Percentiles rank a stretch among this genome's conserved stretches.
Conservation (phyloP, 1,140 invertebrate genomes). For the Eciton burchellii region DNA sequence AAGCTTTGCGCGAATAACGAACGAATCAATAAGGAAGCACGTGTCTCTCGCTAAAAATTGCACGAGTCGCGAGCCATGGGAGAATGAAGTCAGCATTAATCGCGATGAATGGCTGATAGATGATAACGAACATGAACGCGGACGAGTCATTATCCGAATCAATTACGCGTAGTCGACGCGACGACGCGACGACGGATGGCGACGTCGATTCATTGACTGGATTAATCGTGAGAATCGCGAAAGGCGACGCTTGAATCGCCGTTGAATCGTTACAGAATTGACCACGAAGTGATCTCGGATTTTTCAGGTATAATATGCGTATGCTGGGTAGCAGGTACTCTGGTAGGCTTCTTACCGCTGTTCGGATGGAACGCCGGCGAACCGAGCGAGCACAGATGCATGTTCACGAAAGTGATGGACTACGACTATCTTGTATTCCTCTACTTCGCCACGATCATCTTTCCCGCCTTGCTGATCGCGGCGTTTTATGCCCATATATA, state of each 20-base stretch:
- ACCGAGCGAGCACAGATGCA: slow-evolving; percentile 87
- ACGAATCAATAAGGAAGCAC: slow-evolving; percentile 35
- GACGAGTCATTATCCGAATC: slow-evolving; percentile 36
- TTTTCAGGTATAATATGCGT: slow-evolving; percentile 93
- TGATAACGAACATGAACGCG: slow-evolving; percentile 12
- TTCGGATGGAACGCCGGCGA: slow-evolving; percentile 93
- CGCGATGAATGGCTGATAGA: slow-evolving; percentile 28
- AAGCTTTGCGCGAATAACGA: slow-evolving; percentile 1
- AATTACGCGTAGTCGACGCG: slow-evolving; percentile 4
- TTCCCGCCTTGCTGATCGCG: slow-evolving; percentile 92
- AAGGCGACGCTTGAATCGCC: not conserved
- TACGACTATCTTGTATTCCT: slow-evolving; percentile 95
- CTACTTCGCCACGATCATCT: slow-evolving; percentile 95
- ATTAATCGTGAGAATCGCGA: not conserved
- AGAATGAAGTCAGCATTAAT: slow-evolving; percentile 18
- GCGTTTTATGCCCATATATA: slow-evolving; percentile 96
- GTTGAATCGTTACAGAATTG: not conserved
- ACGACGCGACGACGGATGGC: slow-evolving; percentile 19
- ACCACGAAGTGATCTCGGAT: not conserved
- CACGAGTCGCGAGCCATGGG: too few species aligned
- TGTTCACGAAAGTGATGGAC: slow-evolving; percentile 94
- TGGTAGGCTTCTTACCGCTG: slow-evolving; percentile 93
- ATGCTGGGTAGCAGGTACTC: slow-evolving; percentile 93
- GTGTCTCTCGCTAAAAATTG: not conserved
- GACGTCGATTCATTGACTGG: not conserved